These are phyloP conservation scores for Gambusia holbrooki DNA, from an alignment of 2,113 vertebrate species.

Conservation along the genomic window DNA sequence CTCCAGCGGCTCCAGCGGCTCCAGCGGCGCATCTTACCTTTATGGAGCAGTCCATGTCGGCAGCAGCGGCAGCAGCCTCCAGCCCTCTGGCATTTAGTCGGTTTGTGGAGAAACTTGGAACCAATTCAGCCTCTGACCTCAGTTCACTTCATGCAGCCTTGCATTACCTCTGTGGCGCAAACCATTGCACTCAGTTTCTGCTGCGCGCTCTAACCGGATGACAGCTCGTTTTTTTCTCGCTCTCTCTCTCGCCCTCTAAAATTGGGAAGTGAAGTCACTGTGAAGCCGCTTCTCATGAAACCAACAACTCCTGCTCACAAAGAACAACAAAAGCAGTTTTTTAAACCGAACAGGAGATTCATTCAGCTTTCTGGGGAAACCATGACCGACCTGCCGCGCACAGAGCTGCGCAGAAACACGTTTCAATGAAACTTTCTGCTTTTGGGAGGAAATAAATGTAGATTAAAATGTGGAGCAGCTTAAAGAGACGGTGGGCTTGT, in stretches of 20 bases:
- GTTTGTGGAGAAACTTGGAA: slow-evolving; percentile 33
- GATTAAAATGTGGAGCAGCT: too few species aligned
- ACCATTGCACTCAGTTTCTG: slow-evolving; percentile 74
- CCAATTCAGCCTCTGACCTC: slow-evolving; percentile 45
- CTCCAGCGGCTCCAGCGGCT: slow-evolving; percentile 40
- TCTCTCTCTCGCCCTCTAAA: slow-evolving; percentile 72
- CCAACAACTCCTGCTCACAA: slow-evolving; percentile 20
- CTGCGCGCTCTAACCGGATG: slow-evolving; percentile 83
- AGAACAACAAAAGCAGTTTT: slow-evolving; percentile 2
- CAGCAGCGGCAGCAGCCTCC: slow-evolving; percentile 48
- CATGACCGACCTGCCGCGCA: neutral
- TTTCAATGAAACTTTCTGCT: too few species aligned
- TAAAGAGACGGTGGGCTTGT: too few species aligned
- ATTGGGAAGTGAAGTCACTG: slow-evolving; percentile 89
- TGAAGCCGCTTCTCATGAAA: slow-evolving; percentile 73
- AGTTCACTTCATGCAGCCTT: slow-evolving; percentile 70
- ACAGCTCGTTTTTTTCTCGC: slow-evolving; percentile 48
- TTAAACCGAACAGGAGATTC: too few species aligned
- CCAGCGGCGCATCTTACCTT: slow-evolving; percentile 78
- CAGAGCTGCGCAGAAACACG: too few species aligned
- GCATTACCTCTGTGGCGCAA: slow-evolving; percentile 79
- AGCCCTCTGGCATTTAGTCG: slow-evolving; percentile 74
- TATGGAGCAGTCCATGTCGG: slow-evolving; percentile 87
- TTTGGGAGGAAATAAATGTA: too few species aligned
- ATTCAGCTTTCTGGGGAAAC: neutral